Evolutionary conservation across 1,140 invertebrate species (phyloP).

Genomic region (Epicauta chinensis): DNA sequence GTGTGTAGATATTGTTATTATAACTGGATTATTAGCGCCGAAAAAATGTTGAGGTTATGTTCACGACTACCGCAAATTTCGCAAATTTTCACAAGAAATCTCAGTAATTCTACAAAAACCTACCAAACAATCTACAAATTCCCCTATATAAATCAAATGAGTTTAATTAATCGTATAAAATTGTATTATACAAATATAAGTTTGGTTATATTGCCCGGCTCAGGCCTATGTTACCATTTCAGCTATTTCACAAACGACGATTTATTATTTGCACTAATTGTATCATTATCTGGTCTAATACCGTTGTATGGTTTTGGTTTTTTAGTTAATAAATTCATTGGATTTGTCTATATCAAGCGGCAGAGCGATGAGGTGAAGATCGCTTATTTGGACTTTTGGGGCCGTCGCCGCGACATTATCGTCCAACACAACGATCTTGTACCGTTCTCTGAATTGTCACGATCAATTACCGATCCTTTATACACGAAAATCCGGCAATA

Average conservation of each 20-base stretch:
- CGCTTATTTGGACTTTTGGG: constrained; percentile 50
- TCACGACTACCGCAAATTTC: too few species aligned
- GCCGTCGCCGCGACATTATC: constrained; percentile 45
- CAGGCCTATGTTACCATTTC: constrained; percentile 9
- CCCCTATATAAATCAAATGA: constrained; percentile 20
- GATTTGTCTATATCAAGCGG: constrained; percentile 49
- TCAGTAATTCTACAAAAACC: too few species aligned
- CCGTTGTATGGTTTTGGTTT: constrained; percentile 39
- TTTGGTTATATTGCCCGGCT: constrained; percentile 12
- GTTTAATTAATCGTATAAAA: constrained; percentile 24
- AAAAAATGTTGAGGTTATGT: too few species aligned
- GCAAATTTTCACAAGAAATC: too few species aligned
- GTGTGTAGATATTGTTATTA: too few species aligned
- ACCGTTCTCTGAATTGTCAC: constrained; percentile 42
- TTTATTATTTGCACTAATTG: neutral
- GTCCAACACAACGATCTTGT: constrained; percentile 44
- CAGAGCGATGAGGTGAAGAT: constrained; percentile 48
- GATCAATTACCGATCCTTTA: constrained; percentile 36
- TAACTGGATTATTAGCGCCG: too few species aligned
- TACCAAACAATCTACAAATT: constrained; percentile 28
- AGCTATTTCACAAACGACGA: constrained; percentile 7
- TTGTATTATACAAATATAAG: constrained; percentile 22
- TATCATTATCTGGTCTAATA: constrained; percentile 31
- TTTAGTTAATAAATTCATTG: constrained; percentile 47
- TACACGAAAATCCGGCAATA: constrained; percentile 33